A percentile compares a stretch with the other conserved stretches of the same genome.
These are phyloP conservation scores for Myathropa florea DNA, from an alignment of 2,888 invertebrate species.

Conservation along the genomic window DNA sequence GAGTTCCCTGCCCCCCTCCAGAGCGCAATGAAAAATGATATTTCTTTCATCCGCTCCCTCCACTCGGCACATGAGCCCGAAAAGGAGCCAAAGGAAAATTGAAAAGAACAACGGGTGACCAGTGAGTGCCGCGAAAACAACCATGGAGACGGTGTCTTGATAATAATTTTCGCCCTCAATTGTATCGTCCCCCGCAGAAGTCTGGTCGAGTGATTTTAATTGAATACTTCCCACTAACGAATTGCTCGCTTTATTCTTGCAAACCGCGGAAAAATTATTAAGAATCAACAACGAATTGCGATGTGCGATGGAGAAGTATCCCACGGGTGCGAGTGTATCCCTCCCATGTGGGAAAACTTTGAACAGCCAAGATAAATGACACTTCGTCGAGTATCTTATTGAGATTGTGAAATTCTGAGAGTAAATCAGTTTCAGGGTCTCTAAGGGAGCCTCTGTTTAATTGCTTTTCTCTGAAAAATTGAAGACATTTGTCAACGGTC, in stretches of 20 bases:
- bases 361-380: conserved; percentile 19
- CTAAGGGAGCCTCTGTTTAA: neutral
- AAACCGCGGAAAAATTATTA: neutral
- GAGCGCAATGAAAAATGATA: neutral
- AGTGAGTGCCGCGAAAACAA: neutral
- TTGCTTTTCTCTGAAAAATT: conserved; percentile 22
- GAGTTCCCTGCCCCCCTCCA: neutral
- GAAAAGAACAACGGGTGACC: neutral
- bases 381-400: neutral
- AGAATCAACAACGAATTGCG: neutral
- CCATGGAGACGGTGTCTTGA: neutral
- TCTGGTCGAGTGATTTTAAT: conserved; percentile 25
- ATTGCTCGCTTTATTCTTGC: conserved; percentile 7
- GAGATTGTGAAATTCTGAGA: neutral
- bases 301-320: too few relatives aligned
- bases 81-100: conserved; percentile 1
- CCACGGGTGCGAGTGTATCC: too few relatives aligned
- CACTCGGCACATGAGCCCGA: neutral
- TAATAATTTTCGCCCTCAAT: conserved; percentile 26
- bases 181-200: conserved; percentile 5
- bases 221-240: conserved; percentile 33
- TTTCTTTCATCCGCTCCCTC: neutral
- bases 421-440: conserved; percentile 7
- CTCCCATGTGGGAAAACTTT: neutral
- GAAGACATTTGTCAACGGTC: conserved; percentile 8